Conservation (phyloP, 2,888 invertebrate genomes). For the Drosophila bunnanda region DNA sequence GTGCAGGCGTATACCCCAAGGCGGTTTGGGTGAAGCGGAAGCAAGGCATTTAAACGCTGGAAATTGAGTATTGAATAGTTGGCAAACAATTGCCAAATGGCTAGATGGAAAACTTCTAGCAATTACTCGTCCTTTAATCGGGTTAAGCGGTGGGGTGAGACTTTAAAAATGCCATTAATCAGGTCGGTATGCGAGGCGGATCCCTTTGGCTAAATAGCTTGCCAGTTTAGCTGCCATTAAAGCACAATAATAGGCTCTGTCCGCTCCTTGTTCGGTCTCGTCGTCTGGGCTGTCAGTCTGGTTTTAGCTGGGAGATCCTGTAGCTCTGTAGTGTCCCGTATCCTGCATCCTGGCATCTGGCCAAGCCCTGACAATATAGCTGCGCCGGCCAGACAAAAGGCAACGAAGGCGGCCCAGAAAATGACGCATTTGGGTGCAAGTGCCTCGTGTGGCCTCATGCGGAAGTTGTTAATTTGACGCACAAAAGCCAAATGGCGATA, state of each 20-base stretch:
- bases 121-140: background rate
- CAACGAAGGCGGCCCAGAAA: conserved; percentile 59
- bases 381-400: conserved; percentile 57
- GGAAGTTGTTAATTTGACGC: conserved; percentile 81
- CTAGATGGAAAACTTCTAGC: background rate
- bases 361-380: conserved; percentile 75
- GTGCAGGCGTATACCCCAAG: background rate
- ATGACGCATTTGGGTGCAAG: conserved; percentile 81
- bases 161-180: conserved; percentile 36
- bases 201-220: conserved; percentile 50
- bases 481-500: conserved; percentile 62
- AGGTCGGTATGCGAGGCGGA: conserved; percentile 31
- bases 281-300: conserved; percentile 13
- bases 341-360: conserved; percentile 63
- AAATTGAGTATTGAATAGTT: conserved; percentile 49
- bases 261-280: conserved; percentile 33
- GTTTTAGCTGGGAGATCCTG: conserved; percentile 3
- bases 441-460: conserved; percentile 80
- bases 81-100: conserved; percentile 25
- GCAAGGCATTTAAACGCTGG: conserved; percentile 39
- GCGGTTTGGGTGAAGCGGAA: conserved; percentile 28
- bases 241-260: conserved; percentile 67
- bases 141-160: background rate
- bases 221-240: conserved; percentile 75
- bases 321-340: conserved; percentile 18